A percentile compares a stretch with the other conserved stretches of the same genome.
Evolutionary conservation across 1,140 invertebrate genomes (phyloP).

Genomic region (Gryon sp.): DNA sequence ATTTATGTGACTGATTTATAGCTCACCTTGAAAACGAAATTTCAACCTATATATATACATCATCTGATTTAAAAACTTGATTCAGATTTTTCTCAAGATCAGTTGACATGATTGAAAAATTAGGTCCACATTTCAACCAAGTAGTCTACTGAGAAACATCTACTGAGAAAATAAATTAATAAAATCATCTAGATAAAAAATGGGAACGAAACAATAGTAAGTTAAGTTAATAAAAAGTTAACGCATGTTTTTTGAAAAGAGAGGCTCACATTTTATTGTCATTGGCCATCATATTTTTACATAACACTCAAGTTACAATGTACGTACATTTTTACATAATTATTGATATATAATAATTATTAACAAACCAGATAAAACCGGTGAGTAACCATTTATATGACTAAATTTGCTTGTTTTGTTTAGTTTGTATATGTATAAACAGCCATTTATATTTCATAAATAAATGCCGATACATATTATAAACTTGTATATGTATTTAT

Average conservation of each 20-base stretch:
- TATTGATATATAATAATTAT: constrained; percentile 75
- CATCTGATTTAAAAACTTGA: no score
- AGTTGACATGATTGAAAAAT: not conserved
- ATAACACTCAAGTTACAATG: constrained; percentile 78
- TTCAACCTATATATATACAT: no score
- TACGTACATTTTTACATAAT: constrained; percentile 80
- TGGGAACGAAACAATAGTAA: not conserved
- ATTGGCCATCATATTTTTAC: constrained; percentile 74
- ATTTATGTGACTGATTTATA: no score
- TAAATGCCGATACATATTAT: not conserved
- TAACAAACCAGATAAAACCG: constrained; percentile 77
- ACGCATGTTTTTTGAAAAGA: constrained; percentile 76
- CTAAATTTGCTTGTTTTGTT: constrained; percentile 59
- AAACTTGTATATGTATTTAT: constrained; percentile 41
- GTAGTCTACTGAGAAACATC: no score
- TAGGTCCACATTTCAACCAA: no score
- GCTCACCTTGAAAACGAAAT: no score
- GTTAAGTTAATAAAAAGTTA: no score
- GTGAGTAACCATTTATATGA: constrained; percentile 72
- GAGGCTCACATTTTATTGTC: constrained; percentile 78
- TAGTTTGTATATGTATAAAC: constrained; percentile 7
- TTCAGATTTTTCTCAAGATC: no score
- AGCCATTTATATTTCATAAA: not conserved
- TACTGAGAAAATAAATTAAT: no score
- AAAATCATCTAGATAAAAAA: no score